These are phyloP conservation scores for Metalampra italica DNA, from an alignment of 2,888 invertebrate species.

Conservation along the genomic window DNA sequence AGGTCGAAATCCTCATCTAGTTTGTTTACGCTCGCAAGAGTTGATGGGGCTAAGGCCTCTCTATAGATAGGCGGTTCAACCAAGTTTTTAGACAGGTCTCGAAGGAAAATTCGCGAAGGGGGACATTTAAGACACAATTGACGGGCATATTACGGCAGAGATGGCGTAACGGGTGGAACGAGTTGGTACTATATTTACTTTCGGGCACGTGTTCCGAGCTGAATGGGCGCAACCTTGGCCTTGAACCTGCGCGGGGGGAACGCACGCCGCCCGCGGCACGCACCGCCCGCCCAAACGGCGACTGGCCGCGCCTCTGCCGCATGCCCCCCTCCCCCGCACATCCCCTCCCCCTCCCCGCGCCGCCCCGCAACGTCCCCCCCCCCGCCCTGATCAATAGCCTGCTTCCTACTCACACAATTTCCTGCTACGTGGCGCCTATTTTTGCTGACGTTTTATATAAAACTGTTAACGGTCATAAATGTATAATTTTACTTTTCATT, in stretches of 20 bases:
- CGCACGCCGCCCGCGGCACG: constrained; percentile 51
- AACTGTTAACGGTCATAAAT: no score
- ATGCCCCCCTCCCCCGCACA: constrained; percentile 18
- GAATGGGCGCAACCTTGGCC: constrained; percentile 73
- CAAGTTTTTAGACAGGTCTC: not conserved
- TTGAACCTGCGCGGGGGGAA: constrained; percentile 70
- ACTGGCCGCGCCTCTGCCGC: constrained; percentile 45
- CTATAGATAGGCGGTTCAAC: not conserved
- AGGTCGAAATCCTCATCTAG: no score
- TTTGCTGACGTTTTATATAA: not conserved
- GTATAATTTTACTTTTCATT: no score
- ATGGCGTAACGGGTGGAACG: constrained; percentile 53
- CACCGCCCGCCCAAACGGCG: constrained; percentile 63
- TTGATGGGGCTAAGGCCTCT: no score
- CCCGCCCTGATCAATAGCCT: constrained; percentile 55
- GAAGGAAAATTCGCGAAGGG: not conserved
- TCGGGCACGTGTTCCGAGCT: constrained; percentile 71
- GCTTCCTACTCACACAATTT: constrained; percentile 47
- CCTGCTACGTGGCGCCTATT: constrained; percentile 32
- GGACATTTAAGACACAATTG: constrained; percentile 23
- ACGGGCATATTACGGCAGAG: constrained; percentile 41
- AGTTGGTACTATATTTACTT: constrained; percentile 71
- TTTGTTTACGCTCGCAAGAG: no score
- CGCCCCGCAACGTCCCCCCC: constrained; percentile 18
- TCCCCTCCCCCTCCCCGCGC: constrained; percentile 8